Conservation (phyloP, 2,113 vertebrate species). For the Cyanoderma ruficeps region DNA sequence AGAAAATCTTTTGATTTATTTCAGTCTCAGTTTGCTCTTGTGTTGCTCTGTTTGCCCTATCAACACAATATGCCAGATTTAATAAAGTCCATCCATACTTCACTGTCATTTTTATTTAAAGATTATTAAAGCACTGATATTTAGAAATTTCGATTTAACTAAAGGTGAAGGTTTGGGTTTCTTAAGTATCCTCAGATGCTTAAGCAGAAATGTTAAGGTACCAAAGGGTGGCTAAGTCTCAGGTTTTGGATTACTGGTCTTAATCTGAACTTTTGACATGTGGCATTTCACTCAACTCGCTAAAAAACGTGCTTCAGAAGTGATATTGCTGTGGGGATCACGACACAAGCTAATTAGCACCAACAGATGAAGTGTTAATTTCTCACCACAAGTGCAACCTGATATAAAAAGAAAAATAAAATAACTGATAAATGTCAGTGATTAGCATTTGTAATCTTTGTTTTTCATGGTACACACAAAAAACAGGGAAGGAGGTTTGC, state of each 20-base stretch:
- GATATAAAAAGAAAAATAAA: background rate
- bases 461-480: background rate
- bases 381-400: background rate
- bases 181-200: background rate
- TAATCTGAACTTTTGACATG: background rate
- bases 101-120: slow-evolving; percentile 18
- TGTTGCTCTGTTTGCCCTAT: background rate
- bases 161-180: background rate
- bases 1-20: background rate
- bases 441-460: background rate
- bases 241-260: background rate
- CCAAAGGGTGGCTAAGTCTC: background rate
- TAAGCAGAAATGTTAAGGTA: background rate
- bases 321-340: background rate
- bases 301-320: background rate
- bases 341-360: background rate
- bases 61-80: background rate
- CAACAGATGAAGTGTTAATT: slow-evolving; percentile 5
- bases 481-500: background rate
- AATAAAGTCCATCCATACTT: background rate
- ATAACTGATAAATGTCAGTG: background rate
- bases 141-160: background rate
- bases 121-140: background rate
- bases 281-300: background rate
- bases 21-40: background rate